Evolutionary conservation across 2,888 invertebrate genomes (phyloP), one percentile per base, ranked within the genome.

Genomic region (Scaptomyza tumidula): DNA sequence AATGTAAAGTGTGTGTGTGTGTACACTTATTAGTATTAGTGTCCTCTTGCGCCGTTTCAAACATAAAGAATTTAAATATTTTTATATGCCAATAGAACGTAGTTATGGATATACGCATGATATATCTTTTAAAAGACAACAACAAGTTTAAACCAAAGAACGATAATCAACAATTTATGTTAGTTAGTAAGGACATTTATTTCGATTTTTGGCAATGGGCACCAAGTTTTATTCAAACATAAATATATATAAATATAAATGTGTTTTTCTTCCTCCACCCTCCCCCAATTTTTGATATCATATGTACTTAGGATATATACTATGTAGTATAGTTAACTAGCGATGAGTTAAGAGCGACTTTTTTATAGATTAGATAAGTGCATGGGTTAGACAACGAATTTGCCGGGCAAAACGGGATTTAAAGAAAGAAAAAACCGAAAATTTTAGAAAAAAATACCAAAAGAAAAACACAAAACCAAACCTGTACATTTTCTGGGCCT

Each of bases 361-460:
- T 46, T 52, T 60, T 64, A 62, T 75, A 78, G 61, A 56, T 60
- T 55, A 44, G 35, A 29, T 60, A 78, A 75, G 60, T 74, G 70
- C 75, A 74, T 83, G 83, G 84, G 86, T 86, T 80, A 83, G 75
- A 84, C 84, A 84, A 84, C 84, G 84, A 84, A 86, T 78, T 41
- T 71, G 69, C 66, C 64, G 66, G 70, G 78, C 66, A 55, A 61
- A 53, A 54, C 63, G 78, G 56, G 57, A 43, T 24, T 41, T 35
- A 50, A 52, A 39, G n/a, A 27, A 39, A 45, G 24, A 3, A 13
- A 16, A 24, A 57, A 56, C 63, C 43, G 59, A 11, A 16, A 41
- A 29, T 4, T 44, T 14, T 57, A 7, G 7, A 0, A 9, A 24
- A 24, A 24, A 24, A 24, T 4, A n/a, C 24, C 1, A 24, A 24